Evolutionary conservation across 2,797 vertebrate species (phyloP).

Genomic region (Microcaecilia unicolor): DNA sequence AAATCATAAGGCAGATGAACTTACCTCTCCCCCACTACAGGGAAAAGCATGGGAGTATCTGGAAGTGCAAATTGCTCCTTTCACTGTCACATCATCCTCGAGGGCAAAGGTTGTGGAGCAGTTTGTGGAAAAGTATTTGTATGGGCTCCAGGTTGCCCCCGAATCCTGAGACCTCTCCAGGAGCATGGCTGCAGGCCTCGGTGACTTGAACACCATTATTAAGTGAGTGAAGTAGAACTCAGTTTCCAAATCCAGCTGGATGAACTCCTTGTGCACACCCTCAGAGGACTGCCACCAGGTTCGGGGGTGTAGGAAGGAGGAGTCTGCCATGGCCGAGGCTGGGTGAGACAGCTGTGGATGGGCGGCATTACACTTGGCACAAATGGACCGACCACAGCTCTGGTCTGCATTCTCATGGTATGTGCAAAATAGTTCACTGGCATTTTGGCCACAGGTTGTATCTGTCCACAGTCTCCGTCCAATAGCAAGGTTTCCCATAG

Average conservation of each 20-base stretch:
- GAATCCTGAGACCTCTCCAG: conserved; percentile 92
- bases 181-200: conserved; percentile 83
- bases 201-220: conserved; percentile 87
- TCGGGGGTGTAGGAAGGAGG: conserved; percentile 79
- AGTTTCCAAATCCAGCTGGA: conserved; percentile 83
- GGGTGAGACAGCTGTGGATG: conserved; percentile 68
- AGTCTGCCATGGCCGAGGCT: conserved; percentile 83
- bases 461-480: conserved; percentile 75
- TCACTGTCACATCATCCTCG: conserved; percentile 62
- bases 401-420: conserved; percentile 48
- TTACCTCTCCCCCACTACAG: conserved; percentile 92
- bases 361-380: conserved; percentile 68
- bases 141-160: conserved; percentile 76
- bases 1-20: neutral
- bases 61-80: conserved; percentile 73
- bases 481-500: conserved; percentile 85
- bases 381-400: conserved; percentile 53
- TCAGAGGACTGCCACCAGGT: conserved; percentile 94
- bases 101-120: conserved; percentile 72
- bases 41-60: conserved; percentile 83
- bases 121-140: conserved; percentile 82
- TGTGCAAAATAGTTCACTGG: conserved; percentile 71
- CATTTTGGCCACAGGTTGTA: conserved; percentile 69
- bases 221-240: conserved; percentile 94
- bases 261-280: conserved; percentile 58